A percentile compares a stretch with the other conserved stretches of the same genome.
These are phyloP conservation scores for Sakesphorus luctuosus DNA, from an alignment of 2,113 vertebrate genomes.

Conservation along the genomic window DNA sequence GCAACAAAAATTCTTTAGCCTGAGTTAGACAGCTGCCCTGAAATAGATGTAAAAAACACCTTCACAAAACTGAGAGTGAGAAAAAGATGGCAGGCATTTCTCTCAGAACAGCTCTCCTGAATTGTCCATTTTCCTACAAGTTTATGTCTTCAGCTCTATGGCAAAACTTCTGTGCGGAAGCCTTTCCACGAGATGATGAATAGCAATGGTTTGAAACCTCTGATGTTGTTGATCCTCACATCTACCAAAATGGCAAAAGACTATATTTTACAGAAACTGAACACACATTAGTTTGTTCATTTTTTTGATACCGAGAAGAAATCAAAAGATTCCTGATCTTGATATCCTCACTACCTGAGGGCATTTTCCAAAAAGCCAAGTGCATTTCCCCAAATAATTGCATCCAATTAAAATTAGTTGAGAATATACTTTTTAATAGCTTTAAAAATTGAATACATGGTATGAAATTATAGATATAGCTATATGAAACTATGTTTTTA, in stretches of 20 bases:
- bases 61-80: slow-evolving; percentile 11
- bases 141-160: not conserved
- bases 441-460: not conserved
- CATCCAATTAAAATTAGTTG: not conserved
- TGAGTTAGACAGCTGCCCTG: not conserved
- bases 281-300: not conserved
- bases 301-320: not conserved
- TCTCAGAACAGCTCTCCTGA: not conserved
- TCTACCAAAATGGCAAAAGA: not conserved
- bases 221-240: not conserved
- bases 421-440: not conserved
- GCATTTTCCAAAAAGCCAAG: not conserved
- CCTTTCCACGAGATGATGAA: not conserved
- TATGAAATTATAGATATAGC: not conserved
- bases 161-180: not conserved
- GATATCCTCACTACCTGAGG: not conserved
- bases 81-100: not conserved
- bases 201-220: not conserved
- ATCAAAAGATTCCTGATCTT: not conserved
- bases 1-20: not conserved
- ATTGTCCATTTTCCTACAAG: not conserved
- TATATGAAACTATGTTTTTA: not conserved
- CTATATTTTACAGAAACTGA: not conserved
- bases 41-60: not conserved
- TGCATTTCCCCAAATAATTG: not conserved